A percentile compares a stretch with the other conserved stretches of the same genome.
Conservation (phyloP, 2,113 vertebrate species). For the Syrmaticus mikado region DNA sequence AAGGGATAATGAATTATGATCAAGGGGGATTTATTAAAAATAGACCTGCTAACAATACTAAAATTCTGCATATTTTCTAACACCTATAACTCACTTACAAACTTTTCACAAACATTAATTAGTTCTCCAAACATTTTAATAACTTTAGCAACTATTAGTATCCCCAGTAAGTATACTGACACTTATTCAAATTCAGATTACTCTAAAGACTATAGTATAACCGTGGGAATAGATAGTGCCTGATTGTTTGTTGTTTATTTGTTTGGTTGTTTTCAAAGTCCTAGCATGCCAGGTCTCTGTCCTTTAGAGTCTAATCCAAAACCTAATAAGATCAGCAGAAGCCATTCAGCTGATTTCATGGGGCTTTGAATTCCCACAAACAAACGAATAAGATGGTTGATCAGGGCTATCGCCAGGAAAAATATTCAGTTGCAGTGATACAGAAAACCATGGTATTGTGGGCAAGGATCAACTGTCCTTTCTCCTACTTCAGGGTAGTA, state of each 20-base stretch:
- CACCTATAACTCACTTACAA: slow-evolving; percentile 1
- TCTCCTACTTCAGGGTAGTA: not conserved
- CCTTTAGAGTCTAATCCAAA: not conserved
- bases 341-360: not conserved
- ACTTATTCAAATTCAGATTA: not conserved
- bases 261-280: not conserved
- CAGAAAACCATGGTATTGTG: not conserved
- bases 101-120: slow-evolving; percentile 21
- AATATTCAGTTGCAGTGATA: not conserved
- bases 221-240: not conserved
- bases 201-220: not conserved
- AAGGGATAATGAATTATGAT: slow-evolving; percentile 65
- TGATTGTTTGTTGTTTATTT: not conserved
- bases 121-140: slow-evolving; percentile 5
- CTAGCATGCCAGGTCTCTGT: not conserved
- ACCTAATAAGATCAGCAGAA: not conserved
- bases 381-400: not conserved
- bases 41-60: slow-evolving; percentile 54
- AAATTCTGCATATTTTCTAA: not conserved
- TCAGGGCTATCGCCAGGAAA: not conserved
- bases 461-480: not conserved
- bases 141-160: not conserved
- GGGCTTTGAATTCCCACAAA: not conserved
- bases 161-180: not conserved
- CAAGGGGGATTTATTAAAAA: slow-evolving; percentile 65